phyloP scores from a whole-genome alignment of 2,888 invertebrate species.

The Tricholauxania praeusta region DNA sequence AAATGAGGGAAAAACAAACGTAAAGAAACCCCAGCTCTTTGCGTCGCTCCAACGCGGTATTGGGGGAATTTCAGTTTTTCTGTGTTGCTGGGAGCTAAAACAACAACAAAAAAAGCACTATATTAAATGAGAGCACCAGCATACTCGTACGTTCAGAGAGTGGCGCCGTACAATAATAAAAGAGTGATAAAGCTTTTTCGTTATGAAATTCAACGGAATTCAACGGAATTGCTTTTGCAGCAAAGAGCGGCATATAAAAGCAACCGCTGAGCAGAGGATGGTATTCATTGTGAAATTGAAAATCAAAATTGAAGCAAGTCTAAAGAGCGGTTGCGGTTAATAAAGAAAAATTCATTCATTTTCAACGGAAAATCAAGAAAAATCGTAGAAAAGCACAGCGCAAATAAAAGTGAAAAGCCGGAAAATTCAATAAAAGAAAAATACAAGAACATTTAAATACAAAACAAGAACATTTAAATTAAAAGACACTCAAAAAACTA shows the following conservation, averaged over 20 bases:
- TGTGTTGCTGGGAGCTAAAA: no score
- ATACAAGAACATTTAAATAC: slow-evolving; percentile 64
- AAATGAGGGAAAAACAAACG: no score
- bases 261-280: slow-evolving; percentile 42
- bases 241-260: slow-evolving; percentile 62
- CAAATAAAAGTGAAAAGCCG: slow-evolving; percentile 24
- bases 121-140: slow-evolving; percentile 31
- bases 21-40: no score
- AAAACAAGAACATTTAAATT: slow-evolving; percentile 25
- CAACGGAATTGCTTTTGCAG: no score
- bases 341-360: slow-evolving; percentile 1
- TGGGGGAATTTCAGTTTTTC: slow-evolving; percentile 41
- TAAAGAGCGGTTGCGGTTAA: slow-evolving; percentile 41
- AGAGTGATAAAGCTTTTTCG: slow-evolving; percentile 41
- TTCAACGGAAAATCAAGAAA: not conserved
- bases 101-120: not conserved
- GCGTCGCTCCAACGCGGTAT: no score
- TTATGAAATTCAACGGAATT: slow-evolving; percentile 60
- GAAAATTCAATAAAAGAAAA: slow-evolving; percentile 45
- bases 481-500: slow-evolving; percentile 28
- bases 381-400: slow-evolving; percentile 32
- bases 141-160: slow-evolving; percentile 1
- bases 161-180: slow-evolving; percentile 17
- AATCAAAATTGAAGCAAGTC: slow-evolving; percentile 66
- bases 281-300: slow-evolving; percentile 67